phyloP scores from a whole-genome alignment of 2,797 vertebrate species.

The Coregonus ussuriensis region DNA sequence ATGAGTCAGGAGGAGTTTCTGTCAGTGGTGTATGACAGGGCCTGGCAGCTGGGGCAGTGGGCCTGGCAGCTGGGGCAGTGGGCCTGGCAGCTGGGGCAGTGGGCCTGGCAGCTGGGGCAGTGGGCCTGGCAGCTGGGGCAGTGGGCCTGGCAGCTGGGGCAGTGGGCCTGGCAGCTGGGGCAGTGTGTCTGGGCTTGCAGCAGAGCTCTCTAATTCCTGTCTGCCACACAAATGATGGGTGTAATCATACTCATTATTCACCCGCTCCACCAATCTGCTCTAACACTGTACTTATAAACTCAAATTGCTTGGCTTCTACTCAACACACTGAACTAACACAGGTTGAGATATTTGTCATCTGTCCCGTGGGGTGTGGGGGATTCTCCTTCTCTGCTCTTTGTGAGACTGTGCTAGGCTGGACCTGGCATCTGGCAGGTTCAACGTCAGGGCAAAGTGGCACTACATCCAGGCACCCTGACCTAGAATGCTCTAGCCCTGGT shows the following conservation, averaged over 20 bases:
- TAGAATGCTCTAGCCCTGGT: background rate
- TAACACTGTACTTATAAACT: background rate
- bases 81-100: constrained; percentile 50
- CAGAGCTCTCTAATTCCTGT: constrained; percentile 63
- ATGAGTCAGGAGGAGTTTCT: background rate
- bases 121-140: constrained; percentile 49
- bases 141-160: constrained; percentile 49
- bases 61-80: constrained; percentile 50
- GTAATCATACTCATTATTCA: constrained; percentile 68
- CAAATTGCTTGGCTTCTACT: background rate
- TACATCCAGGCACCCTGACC: background rate
- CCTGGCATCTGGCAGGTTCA: background rate
- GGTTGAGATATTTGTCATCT: background rate
- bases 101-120: constrained; percentile 48
- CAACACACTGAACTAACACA: background rate
- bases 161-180: constrained; percentile 50
- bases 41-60: constrained; percentile 42
- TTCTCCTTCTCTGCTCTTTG: background rate
- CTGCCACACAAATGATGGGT: constrained; percentile 48
- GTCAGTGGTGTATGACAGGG: background rate
- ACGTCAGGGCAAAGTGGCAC: background rate
- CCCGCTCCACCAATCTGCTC: background rate
- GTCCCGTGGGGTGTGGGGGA: background rate
- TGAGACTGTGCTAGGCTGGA: background rate
- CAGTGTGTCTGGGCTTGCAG: constrained; percentile 59